Base-by-base conservation (phyloP, 2,113 vertebrate genomes). In the Fregetta grallaria region DNA sequence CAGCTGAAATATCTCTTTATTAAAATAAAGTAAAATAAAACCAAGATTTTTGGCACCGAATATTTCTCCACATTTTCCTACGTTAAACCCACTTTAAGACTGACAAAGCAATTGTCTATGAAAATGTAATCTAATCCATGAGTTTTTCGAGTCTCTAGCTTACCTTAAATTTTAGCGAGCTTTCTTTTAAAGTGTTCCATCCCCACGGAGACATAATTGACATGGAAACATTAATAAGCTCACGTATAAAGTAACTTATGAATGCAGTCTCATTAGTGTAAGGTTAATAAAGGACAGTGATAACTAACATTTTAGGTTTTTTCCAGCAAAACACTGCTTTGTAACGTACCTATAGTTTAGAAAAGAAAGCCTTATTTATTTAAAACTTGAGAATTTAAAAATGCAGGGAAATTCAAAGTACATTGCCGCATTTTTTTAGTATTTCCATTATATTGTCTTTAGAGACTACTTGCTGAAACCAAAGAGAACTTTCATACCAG, bases 401-500 rank as follows among this genome's bases (percentile, higher is more conserved):
- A 94, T 96, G 95, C 97, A 98, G 97, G 97, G 96, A 98, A 97
- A 96, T 95, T 97, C 95, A 96, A 97, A 96, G 86, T 95, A 90
- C 93, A 96, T 96, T 56, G 49, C 63, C 82, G 47, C 89, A 63
- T 96, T 97, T 97, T 93, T 93, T 97, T 94, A 94, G 93, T 96
- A 96, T 95, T 96, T 97, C 65, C 76, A 94, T 91, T 84, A 47
- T 94, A 95, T 96, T 90, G 66, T 97, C 95, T 97, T 97, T 97
- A 94, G 56, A 97, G 95, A 97, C 95, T 96, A 95, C 91, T 97
- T 98, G 98, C 98, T 98, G 94, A 98, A 97, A 98, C 98, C 98
- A 98, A 98, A 98, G 98, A 98, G 91, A 96, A 97, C 92, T 97
- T 97, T 98, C 96, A 97, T 97, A 98, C 97, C 97, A 98, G 98